Evolutionary conservation across 2,888 invertebrate species (phyloP), one percentile per base, ranked within the genome.

Genomic region (Microctonus brassicae): DNA sequence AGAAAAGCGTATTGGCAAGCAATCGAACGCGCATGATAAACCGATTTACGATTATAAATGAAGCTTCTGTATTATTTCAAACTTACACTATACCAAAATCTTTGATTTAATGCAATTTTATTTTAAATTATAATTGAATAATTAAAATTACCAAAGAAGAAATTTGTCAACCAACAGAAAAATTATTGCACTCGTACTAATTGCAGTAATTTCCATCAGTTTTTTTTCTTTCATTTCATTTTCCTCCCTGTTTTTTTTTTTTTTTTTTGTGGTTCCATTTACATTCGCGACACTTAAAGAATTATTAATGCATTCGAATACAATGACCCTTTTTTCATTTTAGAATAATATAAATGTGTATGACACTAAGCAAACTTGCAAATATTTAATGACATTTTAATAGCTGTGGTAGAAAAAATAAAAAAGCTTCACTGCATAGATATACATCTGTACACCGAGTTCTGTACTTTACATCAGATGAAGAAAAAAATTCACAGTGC

Each of bases 381-480:
- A 80, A 81, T 81, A 78, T 79, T 80, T 78, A 79, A 81, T 76
- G 79, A 79, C 76, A 77, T 79, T 80, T 79, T 79, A 80, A 81
- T 79, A 76, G 77, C 65, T 64, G 53, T 61, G 72, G 64, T 69
- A 64, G 70, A 72, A 73, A 77, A 73, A 69, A 33, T 42, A 67
- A 61, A 73, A 61, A 60, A 20, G 17, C 17, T 17, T 47, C 47
- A 39, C 39, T 17, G 7, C n/a, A 7, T 4, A 47, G 17, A 47
- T 47, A 7, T 20, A 47, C 17, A 47, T 17, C 47, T 9, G 17
- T 17, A n/a, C 17, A 47, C 20, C 17, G 47, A 47, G 47, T 5
- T 17, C 17, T 39, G 13, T 71, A 70, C 68, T 52, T 62, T 67
- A 69, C 36, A 26, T n/a, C 9, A 24, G n/a, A 57, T 2, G 26